phyloP scores from a whole-genome alignment of 2,888 invertebrate species.

The Stenotaenia linearis region DNA sequence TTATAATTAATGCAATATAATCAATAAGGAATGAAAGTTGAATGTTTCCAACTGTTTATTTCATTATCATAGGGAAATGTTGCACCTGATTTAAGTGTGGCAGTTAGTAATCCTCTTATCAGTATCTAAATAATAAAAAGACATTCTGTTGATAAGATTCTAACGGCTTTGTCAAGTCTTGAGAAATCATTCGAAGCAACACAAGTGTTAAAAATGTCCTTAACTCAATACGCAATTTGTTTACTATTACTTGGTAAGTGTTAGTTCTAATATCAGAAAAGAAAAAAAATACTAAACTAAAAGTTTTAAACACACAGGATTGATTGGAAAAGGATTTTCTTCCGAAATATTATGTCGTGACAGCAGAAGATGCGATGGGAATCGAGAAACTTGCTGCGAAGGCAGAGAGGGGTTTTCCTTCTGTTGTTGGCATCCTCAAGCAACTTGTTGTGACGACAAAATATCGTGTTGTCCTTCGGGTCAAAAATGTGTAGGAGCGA shows the following conservation, averaged over 20 bases:
- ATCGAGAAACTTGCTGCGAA: conserved; percentile 26
- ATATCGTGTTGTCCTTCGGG: conserved; percentile 21
- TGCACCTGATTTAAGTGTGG: not conserved
- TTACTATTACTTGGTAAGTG: not conserved
- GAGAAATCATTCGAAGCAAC: not conserved
- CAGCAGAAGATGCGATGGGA: not conserved
- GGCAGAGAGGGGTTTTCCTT: conserved; percentile 16
- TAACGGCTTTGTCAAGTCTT: not conserved
- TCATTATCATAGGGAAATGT: not conserved
- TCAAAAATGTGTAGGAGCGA: not conserved
- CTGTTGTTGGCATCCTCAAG: conserved; percentile 24
- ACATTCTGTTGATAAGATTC: not conserved
- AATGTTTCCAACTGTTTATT: not conserved
- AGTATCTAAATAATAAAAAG: not conserved
- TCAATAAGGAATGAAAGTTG: too few relatives aligned
- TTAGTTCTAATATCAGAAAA: not conserved
- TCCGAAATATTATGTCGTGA: not conserved
- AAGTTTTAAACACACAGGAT: not conserved
- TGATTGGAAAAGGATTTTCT: not conserved
- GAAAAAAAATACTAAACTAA: not conserved
- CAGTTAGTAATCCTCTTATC: not conserved
- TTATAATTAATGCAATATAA: too few relatives aligned
- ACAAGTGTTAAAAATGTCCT: not conserved
- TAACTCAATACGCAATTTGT: not conserved
- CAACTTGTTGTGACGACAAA: conserved; percentile 27